Base-by-base conservation (phyloP, 2,888 invertebrate genomes). In the Serrognathus titanus region DNA sequence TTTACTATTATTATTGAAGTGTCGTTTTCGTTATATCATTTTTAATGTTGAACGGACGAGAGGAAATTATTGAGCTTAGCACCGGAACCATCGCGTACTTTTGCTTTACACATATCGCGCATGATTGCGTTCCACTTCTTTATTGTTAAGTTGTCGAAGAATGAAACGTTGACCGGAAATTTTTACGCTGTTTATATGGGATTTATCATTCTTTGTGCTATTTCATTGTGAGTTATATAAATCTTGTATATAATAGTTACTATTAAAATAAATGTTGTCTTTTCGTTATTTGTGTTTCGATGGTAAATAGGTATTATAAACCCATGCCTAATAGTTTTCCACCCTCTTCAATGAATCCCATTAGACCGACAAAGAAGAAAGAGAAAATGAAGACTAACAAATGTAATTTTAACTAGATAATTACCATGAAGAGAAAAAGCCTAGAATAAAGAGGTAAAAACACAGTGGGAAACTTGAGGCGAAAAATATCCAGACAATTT, bases 251-350 rank as follows among this genome's bases (percentile, higher is more conserved):
- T 70, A 68, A 71, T 67, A 70, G 70, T 70, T 71, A 69, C 65
- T 65, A 69, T 63, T 66, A 64, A 67, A 68, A 69, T 71, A 71
- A 70, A 71, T 71, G 71, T 71, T 70, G 71, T 71, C 71, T 66
- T 70, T 71, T 71, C 53, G 57, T 58, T 58, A 53, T 37, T 11
- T 31, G 9, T 38, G 41, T 47, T 10, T 38, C 46, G 16, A n/a
- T n/a, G n/a, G n/a, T n/a, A n/a, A n/a, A n/a, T n/a, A n/a, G n/a
- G n/a, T n/a, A n/a, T n/a, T n/a, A n/a, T n/a, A n/a, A n/a, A n/a
- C n/a, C n/a, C n/a, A n/a, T n/a, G n/a, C n/a, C n/a, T n/a, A n/a
- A n/a, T n/a, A n/a, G n/a, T n/a, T 16, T 16, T 31, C 6, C 5
- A 31, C 1, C 5, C 24, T 1, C 7, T 6, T 31, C 5, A 31